A percentile compares a stretch with the other conserved stretches of the same genome.
Conservation (phyloP, 2,797 vertebrate genomes). For the Perodicticus potto region DNA sequence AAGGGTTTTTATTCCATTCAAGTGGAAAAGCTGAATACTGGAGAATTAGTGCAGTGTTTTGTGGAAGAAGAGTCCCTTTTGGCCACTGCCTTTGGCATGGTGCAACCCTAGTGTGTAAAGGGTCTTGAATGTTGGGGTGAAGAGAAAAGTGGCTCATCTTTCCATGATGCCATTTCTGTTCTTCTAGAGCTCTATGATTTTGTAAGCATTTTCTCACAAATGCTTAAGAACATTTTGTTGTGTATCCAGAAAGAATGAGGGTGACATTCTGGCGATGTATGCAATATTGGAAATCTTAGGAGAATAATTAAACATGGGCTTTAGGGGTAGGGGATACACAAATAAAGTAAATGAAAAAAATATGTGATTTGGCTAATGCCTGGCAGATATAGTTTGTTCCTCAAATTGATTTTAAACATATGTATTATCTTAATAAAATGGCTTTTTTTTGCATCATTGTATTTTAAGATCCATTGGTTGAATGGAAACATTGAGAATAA, state of each 20-base stretch:
- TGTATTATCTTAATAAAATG: constrained; percentile 53
- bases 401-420: constrained; percentile 59
- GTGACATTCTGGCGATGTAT: not conserved
- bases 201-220: not conserved
- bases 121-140: constrained; percentile 64
- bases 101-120: constrained; percentile 69
- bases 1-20: constrained; percentile 90
- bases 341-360: constrained; percentile 48
- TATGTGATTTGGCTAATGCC: constrained; percentile 27
- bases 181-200: not conserved
- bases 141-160: constrained; percentile 86
- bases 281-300: not conserved
- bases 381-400: constrained; percentile 43
- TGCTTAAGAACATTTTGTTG: not conserved
- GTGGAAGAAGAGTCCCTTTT: constrained; percentile 84
- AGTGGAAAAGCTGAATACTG: constrained; percentile 87
- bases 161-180: constrained; percentile 85
- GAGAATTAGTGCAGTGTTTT: constrained; percentile 85
- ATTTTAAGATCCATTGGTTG: constrained; percentile 61
- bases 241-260: not conserved
- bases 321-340: not conserved
- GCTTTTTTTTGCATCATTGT: constrained; percentile 26
- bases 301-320: constrained; percentile 2
- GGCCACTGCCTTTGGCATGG: constrained; percentile 75
- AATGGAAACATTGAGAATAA: constrained; percentile 52